Evolutionary conservation across 2,888 invertebrate species (phyloP), one percentile per base, ranked within the genome.

Genomic region (Torymus aiolomorphi): DNA sequence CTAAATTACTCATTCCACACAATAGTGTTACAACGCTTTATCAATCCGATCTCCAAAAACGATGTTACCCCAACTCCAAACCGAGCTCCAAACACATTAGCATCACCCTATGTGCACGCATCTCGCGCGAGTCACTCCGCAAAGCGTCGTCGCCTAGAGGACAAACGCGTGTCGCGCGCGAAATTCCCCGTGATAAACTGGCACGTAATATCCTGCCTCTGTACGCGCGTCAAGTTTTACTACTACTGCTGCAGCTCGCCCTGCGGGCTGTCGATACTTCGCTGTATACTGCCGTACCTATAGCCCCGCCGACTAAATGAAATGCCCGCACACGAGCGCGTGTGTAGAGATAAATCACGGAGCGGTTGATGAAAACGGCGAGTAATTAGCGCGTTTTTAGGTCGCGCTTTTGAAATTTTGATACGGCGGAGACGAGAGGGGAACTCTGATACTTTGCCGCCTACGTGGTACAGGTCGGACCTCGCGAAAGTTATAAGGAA

Each of bases 121-220:
- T 24, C 24, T 24, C 24, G 24, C 4, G 49, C 14, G 51, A 61
- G 67, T 54, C 62, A 56, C 54, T 76, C 62, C 16, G 42, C 24
- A 75, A 75, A 76, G 61, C 54, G 59, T 67, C 71, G 54, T 24
- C 70, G 57, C 57, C 18, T 18, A 24, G 2, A 24, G 24, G 18
- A 14, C 54, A 12, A 12, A 51, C 63, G 31, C 69, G 13, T 42
- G 20, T 31, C n/a, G 52, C 20, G 2, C 20, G 56, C 49, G 51
- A 73, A 69, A 74, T 69, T 56, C 31, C 16, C 56, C 63, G 42
- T 62, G 31, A 69, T 57, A 78, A 74, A 78, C 62, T 78, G 71
- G 66, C 76, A 76, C 54, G 76, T 80, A 80, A 80, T 76, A 71
- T 76, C 76, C 80, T 71, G 76, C 18, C 16, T 54, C 12, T n/a